Base-by-base conservation (phyloP, 2,888 invertebrate genomes). In the Meteorus cinctellus region DNA sequence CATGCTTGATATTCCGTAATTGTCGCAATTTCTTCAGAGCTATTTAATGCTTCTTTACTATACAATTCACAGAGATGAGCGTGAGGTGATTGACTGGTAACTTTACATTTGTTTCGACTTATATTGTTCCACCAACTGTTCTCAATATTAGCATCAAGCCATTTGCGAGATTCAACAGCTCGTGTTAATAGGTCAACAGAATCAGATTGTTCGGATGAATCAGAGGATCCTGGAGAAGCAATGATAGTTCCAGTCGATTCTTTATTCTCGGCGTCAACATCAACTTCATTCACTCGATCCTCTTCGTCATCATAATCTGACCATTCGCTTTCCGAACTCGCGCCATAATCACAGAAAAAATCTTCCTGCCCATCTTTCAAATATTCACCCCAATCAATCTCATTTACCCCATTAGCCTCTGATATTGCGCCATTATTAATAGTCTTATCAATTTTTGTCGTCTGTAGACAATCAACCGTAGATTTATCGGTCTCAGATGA, bases 301-400 rank as follows among this genome's bases (percentile, higher is more conserved):
- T 80, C 79, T 70, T 80, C 76, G 31, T 83, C 82, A 19, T 83
- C 81, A 67, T 82, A 80, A 14, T 90, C 88, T 0, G 91, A 90
- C 86, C 87, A 87, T 72, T 86, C 85, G 86, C 76, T 74, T 2
- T 77, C 71, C 5, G 51, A 71, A 51, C 87, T 87, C 65, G 86
- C 87, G 62, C 84, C 82, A 75, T 85, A 88, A 73, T 89, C 80
- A 24, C 82, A 81, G 48, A 89, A 88, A 81, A 90, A 90, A 6
- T 87, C 82, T 16, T 85, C 84, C 71, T 91, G 88, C 1, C 90
- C 91, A 76, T 91, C 91, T 62, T 86, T 90, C 45, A 92, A 86
- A 84, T 91, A 91, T 36, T 88, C 85, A 1, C 84, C 89, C 92
- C 92, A 92, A 80, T 92, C 89, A 55, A 91, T 90, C 65, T 89